A percentile compares a stretch with the other conserved stretches of the same genome.
Conservation (phyloP, 2,797 vertebrate species). For the Aldrovandia affinis region DNA sequence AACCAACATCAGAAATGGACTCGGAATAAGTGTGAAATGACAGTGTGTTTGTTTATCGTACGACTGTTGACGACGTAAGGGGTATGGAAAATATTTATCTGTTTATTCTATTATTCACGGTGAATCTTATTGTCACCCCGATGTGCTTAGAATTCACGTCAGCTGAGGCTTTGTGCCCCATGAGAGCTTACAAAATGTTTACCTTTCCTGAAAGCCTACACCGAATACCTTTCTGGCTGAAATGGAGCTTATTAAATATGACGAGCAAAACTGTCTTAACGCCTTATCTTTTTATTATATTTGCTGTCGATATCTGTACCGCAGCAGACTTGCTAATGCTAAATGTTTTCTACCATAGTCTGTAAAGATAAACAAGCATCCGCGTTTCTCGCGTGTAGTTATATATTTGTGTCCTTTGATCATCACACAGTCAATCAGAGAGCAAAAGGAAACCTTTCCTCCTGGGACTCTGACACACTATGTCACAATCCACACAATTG, state of each 20-base stretch:
- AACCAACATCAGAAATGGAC: constrained; percentile 22
- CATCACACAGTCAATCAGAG: constrained; percentile 70
- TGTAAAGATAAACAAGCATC: constrained; percentile 66
- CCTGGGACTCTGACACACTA: background rate
- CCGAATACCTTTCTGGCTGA: constrained; percentile 67
- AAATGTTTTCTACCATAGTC: constrained; percentile 50
- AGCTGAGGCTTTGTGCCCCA: constrained; percentile 42
- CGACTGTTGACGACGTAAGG: background rate
- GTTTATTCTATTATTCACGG: constrained; percentile 80
- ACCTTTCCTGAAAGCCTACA: constrained; percentile 60
- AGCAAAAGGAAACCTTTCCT: constrained; percentile 45
- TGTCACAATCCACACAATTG: background rate
- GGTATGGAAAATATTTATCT: constrained; percentile 50
- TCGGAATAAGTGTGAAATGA: constrained; percentile 29
- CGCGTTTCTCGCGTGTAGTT: constrained; percentile 56
- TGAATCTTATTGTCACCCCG: constrained; percentile 72
- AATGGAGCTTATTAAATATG: constrained; percentile 76
- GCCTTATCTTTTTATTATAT: constrained; percentile 71
- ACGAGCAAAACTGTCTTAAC: constrained; percentile 67
- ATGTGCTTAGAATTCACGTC: constrained; percentile 71
- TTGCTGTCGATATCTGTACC: constrained; percentile 64
- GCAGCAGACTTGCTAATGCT: constrained; percentile 63
- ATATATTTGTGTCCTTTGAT: constrained; percentile 57
- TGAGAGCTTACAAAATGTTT: constrained; percentile 74
- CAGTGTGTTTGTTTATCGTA: constrained; percentile 28